These are phyloP conservation scores for Otocyon megalotis DNA, from an alignment of 2,113 vertebrate species.

Conservation along the genomic window DNA sequence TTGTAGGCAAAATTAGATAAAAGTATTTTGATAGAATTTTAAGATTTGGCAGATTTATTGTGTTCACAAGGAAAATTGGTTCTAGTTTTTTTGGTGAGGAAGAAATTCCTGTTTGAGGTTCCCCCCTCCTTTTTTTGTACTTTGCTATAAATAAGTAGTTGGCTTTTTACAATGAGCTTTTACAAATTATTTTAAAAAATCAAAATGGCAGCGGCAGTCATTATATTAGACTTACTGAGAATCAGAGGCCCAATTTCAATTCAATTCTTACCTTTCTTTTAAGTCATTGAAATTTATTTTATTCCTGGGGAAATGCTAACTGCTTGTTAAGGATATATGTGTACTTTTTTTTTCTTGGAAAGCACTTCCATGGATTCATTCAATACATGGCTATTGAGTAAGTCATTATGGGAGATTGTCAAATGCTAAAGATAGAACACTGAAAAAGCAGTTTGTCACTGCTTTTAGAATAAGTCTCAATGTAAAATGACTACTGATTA, in stretches of 20 bases:
- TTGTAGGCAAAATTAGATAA: constrained; percentile 11
- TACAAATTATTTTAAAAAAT: constrained; percentile 41
- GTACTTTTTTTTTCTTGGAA: background rate
- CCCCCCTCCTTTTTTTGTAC: background rate
- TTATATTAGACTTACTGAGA: constrained; percentile 29
- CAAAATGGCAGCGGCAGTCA: background rate
- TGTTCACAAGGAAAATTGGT: constrained; percentile 37
- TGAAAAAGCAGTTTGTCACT: constrained; percentile 11
- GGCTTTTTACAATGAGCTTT: background rate
- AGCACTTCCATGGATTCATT: background rate
- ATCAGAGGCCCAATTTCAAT: background rate
- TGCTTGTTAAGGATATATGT: background rate
- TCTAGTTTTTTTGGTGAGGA: constrained; percentile 30
- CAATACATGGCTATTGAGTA: background rate
- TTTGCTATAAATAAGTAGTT: constrained; percentile 41
- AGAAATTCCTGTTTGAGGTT: background rate
- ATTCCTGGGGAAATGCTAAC: background rate
- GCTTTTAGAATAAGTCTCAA: background rate
- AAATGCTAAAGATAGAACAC: constrained; percentile 13
- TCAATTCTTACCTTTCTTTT: background rate
- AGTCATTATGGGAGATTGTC: background rate
- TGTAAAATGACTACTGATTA: constrained; percentile 27
- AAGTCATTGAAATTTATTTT: constrained; percentile 30
- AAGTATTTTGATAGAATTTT: background rate
- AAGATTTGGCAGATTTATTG: background rate